Conservation (phyloP, 2,797 vertebrate genomes). For the Schizothorax lantsangensis region DNA sequence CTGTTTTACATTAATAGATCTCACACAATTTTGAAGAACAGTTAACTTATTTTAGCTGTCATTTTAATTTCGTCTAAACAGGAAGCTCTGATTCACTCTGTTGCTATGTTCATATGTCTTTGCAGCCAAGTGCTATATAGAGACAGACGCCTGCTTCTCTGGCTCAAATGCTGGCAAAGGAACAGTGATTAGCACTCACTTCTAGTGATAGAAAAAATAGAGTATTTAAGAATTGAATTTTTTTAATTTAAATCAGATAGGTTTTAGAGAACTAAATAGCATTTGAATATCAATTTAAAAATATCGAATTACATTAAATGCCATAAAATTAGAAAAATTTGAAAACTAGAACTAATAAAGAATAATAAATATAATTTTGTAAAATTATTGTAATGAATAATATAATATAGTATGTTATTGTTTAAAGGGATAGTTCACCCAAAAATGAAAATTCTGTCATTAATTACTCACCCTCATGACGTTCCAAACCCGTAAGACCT, state of each 20-base stretch:
- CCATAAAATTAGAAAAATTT: not conserved
- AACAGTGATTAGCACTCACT: not conserved
- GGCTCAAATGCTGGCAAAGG: constrained; percentile 37
- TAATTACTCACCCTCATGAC: not conserved
- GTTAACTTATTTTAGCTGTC: not conserved
- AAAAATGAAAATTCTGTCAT: not conserved
- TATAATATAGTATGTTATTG: not conserved
- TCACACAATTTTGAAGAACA: not conserved
- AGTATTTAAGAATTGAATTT: not conserved
- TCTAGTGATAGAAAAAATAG: not conserved
- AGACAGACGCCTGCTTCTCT: constrained; percentile 20
- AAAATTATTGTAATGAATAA: not conserved
- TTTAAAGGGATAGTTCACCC: not conserved
- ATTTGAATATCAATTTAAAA: not conserved
- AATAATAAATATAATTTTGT: not conserved
- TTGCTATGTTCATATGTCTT: constrained; percentile 29
- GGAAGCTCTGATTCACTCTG: constrained; percentile 18
- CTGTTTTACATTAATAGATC: not conserved
- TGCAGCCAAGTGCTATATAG: constrained; percentile 9
- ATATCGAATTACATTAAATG: not conserved
- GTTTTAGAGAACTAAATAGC: not conserved
- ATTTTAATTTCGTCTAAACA: not conserved
- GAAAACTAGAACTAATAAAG: not conserved
- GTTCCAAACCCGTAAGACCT: too few species aligned
- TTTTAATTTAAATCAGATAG: not conserved